Evolutionary conservation across 2,113 vertebrate species (phyloP).

Genomic region (Sminthopsis crassicaudata): DNA sequence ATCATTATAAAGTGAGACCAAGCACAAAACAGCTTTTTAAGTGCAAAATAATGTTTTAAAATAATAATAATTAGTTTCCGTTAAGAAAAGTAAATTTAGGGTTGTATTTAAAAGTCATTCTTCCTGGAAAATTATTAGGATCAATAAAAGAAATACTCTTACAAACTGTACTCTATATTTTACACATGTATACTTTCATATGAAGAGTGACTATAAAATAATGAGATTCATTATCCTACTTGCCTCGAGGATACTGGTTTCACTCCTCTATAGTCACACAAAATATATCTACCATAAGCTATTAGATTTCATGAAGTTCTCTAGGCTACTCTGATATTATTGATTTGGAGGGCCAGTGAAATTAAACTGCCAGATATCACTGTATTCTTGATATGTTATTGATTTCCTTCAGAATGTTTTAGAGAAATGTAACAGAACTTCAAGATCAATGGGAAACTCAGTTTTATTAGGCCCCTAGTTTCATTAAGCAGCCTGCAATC

Average conservation of each 20-base stretch:
- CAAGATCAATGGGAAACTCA: constrained; percentile 69
- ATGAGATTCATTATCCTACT: background rate
- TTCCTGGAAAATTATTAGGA: background rate
- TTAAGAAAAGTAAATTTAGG: background rate
- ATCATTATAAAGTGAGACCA: background rate
- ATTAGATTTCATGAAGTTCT: constrained; percentile 61
- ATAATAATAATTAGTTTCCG: background rate
- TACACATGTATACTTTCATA: background rate
- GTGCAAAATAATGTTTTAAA: background rate
- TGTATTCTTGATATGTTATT: constrained; percentile 88
- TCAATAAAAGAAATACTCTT: background rate
- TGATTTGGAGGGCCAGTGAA: constrained; percentile 80
- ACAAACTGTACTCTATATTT: background rate
- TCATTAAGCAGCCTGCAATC: constrained; percentile 66
- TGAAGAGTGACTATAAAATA: background rate
- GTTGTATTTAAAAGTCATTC: background rate
- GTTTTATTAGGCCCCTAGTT: constrained; percentile 68
- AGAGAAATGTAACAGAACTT: constrained; percentile 52
- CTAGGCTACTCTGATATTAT: constrained; percentile 75
- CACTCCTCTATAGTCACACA: background rate
- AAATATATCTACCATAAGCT: constrained; percentile 51
- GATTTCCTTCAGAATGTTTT: constrained; percentile 82
- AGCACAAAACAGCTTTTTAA: background rate
- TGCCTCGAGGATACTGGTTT: background rate
- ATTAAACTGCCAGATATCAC: constrained; percentile 91